Conservation (phyloP, 37 sponge, comb jelly and placozoan genomes). For the Halichondria panicea region DNA sequence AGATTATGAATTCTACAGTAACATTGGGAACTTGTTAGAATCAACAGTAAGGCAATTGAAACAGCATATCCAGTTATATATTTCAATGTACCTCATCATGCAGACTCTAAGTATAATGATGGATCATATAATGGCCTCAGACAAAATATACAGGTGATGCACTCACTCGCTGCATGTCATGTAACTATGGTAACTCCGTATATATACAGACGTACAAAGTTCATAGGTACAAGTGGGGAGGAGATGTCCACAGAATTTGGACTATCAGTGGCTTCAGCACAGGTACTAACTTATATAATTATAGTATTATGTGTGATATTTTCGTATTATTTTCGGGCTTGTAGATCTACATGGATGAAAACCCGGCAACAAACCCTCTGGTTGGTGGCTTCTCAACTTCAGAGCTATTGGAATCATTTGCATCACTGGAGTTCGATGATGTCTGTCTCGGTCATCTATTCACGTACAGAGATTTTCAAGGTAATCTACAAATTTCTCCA, state of each 20-base stretch:
- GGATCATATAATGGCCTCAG: conserved; percentile 19
- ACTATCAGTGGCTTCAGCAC: conserved; percentile 22
- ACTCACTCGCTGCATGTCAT: too few species aligned
- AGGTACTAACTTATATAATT: conserved; percentile 6
- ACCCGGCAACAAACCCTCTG: conserved; percentile 28
- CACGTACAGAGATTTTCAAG: conserved; percentile 63
- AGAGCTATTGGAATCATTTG: conserved; percentile 46
- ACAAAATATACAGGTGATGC: conserved; percentile 51
- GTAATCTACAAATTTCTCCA: not conserved
- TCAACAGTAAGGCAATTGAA: conserved; percentile 21
- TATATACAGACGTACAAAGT: conserved; percentile 18
- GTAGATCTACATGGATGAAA: conserved; percentile 12
- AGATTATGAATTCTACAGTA: conserved; percentile 27
- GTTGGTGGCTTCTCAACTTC: conserved; percentile 27
- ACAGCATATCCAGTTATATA: not conserved
- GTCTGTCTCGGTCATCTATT: conserved; percentile 72
- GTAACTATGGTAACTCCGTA: not conserved
- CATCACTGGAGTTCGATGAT: conserved; percentile 45
- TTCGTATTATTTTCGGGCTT: not conserved
- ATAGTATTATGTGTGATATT: too few species aligned
- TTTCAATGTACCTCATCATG: not conserved
- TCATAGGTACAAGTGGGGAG: not conserved
- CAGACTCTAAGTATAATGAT: conserved; percentile 55
- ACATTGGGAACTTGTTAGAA: conserved; percentile 27
- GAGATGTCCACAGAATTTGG: conserved; percentile 23